These are phyloP conservation scores for Barnardius zonarius DNA, from an alignment of 2,113 vertebrate species.

Conservation along the genomic window DNA sequence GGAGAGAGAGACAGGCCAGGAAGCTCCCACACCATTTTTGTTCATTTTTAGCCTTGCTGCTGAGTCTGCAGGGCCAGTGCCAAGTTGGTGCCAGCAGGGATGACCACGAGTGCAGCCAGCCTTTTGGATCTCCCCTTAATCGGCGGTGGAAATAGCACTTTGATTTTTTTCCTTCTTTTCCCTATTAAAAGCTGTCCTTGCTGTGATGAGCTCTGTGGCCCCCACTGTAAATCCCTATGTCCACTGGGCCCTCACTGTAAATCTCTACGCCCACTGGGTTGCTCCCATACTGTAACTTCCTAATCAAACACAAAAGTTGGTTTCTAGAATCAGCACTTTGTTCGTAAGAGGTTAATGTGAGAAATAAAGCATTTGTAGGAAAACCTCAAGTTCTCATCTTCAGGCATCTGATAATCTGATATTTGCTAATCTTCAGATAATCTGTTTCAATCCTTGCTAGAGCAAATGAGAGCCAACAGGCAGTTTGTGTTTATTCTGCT, in stretches of 20 bases:
- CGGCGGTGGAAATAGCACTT: background rate
- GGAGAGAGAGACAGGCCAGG: background rate
- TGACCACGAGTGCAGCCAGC: background rate
- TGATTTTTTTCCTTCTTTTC: background rate
- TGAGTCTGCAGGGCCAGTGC: background rate
- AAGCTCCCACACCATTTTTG: background rate
- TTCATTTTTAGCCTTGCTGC: background rate
- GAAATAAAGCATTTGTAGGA: background rate
- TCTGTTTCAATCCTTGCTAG: background rate
- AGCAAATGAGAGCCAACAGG: background rate
- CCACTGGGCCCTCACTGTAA: background rate
- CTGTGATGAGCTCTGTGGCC: background rate
- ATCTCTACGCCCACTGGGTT: background rate
- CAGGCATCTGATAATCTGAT: background rate
- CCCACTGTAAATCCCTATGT: background rate
- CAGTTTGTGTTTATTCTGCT: background rate
- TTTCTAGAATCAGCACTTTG: background rate
- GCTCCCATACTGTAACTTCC: background rate
- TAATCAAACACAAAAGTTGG: background rate
- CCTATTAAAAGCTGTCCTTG: background rate
- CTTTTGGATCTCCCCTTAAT: background rate
- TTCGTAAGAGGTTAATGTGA: background rate
- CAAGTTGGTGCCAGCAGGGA: background rate
- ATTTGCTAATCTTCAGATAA: background rate
- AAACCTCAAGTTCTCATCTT: background rate